Percentiles rank a stretch among this genome's conserved stretches.
These are phyloP conservation scores for Chaetogeoica ovagalla DNA, from an alignment of 2,888 invertebrate genomes.

Conservation along the genomic window DNA sequence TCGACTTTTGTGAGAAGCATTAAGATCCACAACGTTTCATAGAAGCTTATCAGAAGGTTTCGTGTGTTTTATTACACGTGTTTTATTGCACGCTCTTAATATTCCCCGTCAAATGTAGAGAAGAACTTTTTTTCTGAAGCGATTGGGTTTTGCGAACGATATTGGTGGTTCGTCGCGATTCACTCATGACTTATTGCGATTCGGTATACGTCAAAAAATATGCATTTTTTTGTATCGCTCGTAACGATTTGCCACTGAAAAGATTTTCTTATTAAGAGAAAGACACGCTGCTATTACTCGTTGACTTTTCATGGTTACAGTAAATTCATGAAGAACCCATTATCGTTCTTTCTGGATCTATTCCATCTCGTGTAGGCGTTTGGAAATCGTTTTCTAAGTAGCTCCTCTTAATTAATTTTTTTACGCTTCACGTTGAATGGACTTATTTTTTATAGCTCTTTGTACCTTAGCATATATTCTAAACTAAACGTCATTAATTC, in stretches of 20 bases:
- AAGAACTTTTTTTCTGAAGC: neutral
- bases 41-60: too few species aligned
- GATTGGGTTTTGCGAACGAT: neutral
- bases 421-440: too few species aligned
- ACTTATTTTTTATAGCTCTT: too few species aligned
- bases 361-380: neutral
- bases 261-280: neutral
- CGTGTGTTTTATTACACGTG: too few species aligned
- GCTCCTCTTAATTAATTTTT: too few species aligned
- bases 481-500: too few species aligned
- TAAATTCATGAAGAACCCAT: neutral
- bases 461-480: too few species aligned
- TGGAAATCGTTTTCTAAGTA: too few species aligned
- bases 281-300: neutral
- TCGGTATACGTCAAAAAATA: neutral
- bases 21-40: too few species aligned
- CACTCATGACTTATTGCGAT: neutral
- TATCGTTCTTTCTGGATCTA: neutral
- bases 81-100: neutral
- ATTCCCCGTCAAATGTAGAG: neutral
- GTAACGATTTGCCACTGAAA: neutral
- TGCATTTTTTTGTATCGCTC: neutral
- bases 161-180: neutral
- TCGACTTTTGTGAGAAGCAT: too few species aligned
- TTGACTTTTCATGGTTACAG: neutral